Conservation (phyloP, 2,888 invertebrate species). For the Melipona beecheii region DNA sequence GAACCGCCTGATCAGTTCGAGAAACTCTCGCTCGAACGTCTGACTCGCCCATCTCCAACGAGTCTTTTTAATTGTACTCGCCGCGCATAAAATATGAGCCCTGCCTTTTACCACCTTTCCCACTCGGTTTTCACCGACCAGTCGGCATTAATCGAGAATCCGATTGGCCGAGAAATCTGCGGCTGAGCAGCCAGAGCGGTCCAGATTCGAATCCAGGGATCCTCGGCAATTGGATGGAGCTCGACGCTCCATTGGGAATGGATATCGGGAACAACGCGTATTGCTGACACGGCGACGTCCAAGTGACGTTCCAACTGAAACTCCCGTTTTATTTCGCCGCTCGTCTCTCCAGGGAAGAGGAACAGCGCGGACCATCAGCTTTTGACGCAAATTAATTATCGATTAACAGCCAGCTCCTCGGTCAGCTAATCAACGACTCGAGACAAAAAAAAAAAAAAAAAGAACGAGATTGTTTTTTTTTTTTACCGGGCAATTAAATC, state of each 20-base stretch:
- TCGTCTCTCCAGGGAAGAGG: neutral
- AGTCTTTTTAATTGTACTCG: conserved; percentile 27
- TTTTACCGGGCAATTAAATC: conserved; percentile 52
- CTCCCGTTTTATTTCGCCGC: conserved; percentile 40
- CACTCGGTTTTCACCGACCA: conserved; percentile 45
- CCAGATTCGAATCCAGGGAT: conserved; percentile 34
- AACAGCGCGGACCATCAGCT: conserved; percentile 31
- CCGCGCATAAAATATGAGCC: conserved; percentile 44
- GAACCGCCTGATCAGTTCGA: neutral
- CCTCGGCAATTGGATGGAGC: conserved; percentile 45
- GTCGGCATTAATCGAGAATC: conserved; percentile 37
- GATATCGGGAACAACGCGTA: conserved; percentile 59
- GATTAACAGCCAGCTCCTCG: conserved; percentile 48
- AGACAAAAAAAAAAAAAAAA: neutral
- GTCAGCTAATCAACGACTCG: conserved; percentile 52
- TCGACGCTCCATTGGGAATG: conserved; percentile 60
- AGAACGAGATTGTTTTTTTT: conserved; percentile 49
- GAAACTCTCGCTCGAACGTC: neutral
- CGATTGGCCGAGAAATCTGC: conserved; percentile 52
- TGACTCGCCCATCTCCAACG: neutral
- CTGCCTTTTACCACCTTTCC: conserved; percentile 17
- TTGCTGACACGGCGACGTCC: conserved; percentile 50
- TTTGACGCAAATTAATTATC: conserved; percentile 59
- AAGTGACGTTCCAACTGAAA: conserved; percentile 39
- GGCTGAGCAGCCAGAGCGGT: conserved; percentile 43